Evolutionary conservation across 2,888 invertebrate genomes (phyloP), one percentile per base, ranked within the genome.

Genomic region (Pollenia angustigena): DNA sequence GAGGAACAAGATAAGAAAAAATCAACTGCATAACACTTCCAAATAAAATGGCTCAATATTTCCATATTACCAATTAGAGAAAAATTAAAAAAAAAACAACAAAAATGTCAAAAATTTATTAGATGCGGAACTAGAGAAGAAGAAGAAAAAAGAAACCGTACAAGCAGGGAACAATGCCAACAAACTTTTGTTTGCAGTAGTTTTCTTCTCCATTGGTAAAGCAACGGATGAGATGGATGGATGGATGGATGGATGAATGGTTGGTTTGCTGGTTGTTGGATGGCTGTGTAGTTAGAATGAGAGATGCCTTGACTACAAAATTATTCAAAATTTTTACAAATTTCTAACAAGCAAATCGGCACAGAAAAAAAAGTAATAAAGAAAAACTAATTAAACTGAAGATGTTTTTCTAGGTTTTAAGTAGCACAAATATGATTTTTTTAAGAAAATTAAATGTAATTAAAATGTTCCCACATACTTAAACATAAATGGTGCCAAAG

Each of bases 381-480:
- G 58, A 64, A 78, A 72, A 81, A 78, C 66, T 78, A 81, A 85
- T 78, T 78, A 81, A 79, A 85, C 32, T 32, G 48, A 54, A 40
- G 14, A 64, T 12, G 1, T 72, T 50, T 32, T 62, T n/a, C 50
- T 40, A 8, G 62, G 40, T 66, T 48, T 66, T 50, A 56, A 71
- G 42, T 46, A 76, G 81, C 62, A 23, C 32, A 71, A 68, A 81
- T 75, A 81, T 85, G 72, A 66, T 60, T 68, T 83, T 64, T 16
- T 8, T 18, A 7, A 46, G 23, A 75, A 69, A 68, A 58, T 66
- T 9, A 66, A 72, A 72, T 56, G 46, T 85, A 71, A 85, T 81
- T 81, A 85, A 81, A 85, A 78, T 81, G 72, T 85, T 85, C 76
- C 76, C 85, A 85, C 81, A 85, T 71, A 72, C 40, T 72, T 76